These are phyloP conservation scores for Pelochelys cantorii DNA, from an alignment of 2,797 vertebrate genomes.

Conservation along the genomic window DNA sequence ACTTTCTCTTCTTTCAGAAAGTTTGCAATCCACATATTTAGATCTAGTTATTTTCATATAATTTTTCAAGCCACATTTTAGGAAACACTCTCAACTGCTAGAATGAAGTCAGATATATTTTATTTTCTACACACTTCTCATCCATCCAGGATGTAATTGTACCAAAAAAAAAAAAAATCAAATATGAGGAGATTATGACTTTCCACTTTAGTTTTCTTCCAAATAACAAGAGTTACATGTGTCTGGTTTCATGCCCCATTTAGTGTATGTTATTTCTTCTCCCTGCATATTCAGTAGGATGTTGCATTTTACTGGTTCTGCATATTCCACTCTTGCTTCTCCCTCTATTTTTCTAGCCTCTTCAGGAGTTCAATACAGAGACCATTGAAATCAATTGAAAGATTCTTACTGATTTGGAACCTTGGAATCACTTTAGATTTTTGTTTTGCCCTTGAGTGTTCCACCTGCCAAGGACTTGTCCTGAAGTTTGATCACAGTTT, in stretches of 20 bases:
- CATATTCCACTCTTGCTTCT: not conserved
- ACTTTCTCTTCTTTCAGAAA: not conserved
- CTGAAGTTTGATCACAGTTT: not conserved
- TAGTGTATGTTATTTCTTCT: not conserved
- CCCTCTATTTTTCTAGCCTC: not conserved
- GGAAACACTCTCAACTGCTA: not conserved
- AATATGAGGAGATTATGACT: not conserved
- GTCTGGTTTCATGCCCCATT: not conserved
- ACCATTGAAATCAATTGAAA: not conserved
- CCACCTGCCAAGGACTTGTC: not conserved
- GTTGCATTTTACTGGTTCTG: not conserved
- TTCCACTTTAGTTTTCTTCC: not conserved
- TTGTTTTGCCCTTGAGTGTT: not conserved
- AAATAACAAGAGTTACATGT: not conserved
- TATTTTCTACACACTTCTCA: not conserved
- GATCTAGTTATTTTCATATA: not conserved
- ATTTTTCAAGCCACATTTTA: not conserved
- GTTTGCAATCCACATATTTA: not conserved
- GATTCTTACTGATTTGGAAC: not conserved
- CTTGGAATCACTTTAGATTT: not conserved
- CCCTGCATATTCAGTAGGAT: not conserved
- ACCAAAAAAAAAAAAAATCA: not conserved
- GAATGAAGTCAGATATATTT: not conserved
- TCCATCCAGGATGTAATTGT: not conserved
- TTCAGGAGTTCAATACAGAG: not conserved